Percentiles rank a stretch among this genome's conserved stretches.
Evolutionary conservation across 2,113 vertebrate genomes (phyloP).

Genomic region (Greenwoodochromis staneri): DNA sequence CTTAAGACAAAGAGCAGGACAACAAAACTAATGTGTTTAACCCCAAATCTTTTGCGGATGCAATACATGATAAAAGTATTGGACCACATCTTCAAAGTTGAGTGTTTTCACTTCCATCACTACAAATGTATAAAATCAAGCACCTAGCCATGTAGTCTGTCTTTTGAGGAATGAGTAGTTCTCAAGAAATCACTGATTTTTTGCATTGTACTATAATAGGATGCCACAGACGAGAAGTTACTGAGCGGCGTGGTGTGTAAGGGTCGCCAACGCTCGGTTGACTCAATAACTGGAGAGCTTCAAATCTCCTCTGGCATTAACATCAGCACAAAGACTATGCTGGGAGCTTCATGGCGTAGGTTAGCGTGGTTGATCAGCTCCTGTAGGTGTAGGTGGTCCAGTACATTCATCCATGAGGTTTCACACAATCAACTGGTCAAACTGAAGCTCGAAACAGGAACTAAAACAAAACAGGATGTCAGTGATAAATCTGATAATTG

Average conservation of each 20-base stretch:
- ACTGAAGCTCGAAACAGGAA: neutral
- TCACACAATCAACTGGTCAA: neutral
- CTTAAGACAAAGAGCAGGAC: neutral
- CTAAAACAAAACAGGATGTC: neutral
- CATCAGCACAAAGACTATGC: neutral
- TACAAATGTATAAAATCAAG: neutral
- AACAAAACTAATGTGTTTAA: fast-evolving
- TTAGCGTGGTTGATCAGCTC: neutral
- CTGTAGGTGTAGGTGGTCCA: neutral
- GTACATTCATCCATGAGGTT: neutral
- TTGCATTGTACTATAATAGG: neutral
- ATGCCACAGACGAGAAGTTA: neutral
- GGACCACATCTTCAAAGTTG: neutral
- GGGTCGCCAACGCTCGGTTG: fast-evolving
- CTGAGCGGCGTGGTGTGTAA: neutral
- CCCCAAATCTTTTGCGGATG: fast-evolving
- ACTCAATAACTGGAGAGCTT: neutral
- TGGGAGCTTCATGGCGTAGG: neutral
- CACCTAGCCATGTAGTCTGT: fast-evolving
- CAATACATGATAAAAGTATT: neutral
- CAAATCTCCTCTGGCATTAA: neutral
- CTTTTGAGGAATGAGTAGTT: neutral
- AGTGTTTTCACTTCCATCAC: fast-evolving
- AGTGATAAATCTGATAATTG: neutral
- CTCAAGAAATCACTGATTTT: neutral